A percentile compares a stretch with the other conserved stretches of the same genome.
Evolutionary conservation across 2,888 invertebrate species (phyloP).

Genomic region (Oeneis ivallda): DNA sequence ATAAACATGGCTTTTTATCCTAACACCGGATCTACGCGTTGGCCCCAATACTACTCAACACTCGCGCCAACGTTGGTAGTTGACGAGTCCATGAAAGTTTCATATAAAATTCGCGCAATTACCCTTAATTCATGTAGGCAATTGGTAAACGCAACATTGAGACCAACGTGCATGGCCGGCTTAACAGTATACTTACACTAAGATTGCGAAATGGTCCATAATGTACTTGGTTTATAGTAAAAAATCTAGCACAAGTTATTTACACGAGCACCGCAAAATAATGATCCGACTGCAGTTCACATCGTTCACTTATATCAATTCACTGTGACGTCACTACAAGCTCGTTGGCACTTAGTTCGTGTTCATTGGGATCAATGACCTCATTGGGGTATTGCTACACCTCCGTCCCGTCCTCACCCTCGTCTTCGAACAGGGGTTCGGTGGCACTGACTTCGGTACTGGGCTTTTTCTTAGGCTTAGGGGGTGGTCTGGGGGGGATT

Average conservation of each 20-base stretch:
- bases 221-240: conserved; percentile 70
- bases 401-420: conserved; percentile 94
- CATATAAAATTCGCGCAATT: no score
- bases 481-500: conserved; percentile 91
- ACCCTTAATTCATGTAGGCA: no score
- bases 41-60: no score
- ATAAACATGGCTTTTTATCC: conserved; percentile 46
- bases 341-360: conserved; percentile 74
- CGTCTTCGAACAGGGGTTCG: conserved; percentile 92
- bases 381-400: conserved; percentile 81
- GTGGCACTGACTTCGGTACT: conserved; percentile 80
- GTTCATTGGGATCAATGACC: conserved; percentile 24
- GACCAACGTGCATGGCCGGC: no score
- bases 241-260: conserved; percentile 79
- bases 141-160: no score
- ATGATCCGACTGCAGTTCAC: conserved; percentile 53
- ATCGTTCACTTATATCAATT: conserved; percentile 54
- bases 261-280: conserved; percentile 78
- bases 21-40: background rate
- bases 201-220: conserved; percentile 73
- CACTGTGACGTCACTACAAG: conserved; percentile 63
- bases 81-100: no score
- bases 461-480: conserved; percentile 90
- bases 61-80: no score
- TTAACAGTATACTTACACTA: conserved; percentile 42